A percentile compares a stretch with the other conserved stretches of the same genome.
Evolutionary conservation across 2,888 invertebrate species (phyloP).

Genomic region (Lysandra coridon): DNA sequence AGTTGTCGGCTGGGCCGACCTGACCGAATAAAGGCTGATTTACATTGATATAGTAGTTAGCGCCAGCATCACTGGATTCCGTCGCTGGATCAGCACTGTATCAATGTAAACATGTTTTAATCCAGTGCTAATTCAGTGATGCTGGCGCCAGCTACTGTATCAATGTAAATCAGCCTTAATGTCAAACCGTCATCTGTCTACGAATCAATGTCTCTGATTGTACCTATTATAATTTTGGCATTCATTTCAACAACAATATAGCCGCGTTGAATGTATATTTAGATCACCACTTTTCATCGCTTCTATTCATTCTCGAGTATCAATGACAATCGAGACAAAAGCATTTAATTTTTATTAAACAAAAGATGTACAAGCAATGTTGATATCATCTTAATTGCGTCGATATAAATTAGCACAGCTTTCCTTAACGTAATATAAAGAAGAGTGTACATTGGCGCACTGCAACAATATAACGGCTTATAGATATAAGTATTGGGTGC

Average conservation of each 20-base stretch:
- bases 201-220: neutral
- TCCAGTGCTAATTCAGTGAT: too few relatives aligned
- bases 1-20: too few relatives aligned
- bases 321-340: slow-evolving; percentile 23
- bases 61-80: too few relatives aligned
- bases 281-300: neutral
- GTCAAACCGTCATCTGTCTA: neutral
- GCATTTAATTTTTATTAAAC: slow-evolving; percentile 20
- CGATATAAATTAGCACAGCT: slow-evolving; percentile 31
- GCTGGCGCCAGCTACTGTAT: too few relatives aligned
- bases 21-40: too few relatives aligned
- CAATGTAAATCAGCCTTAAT: too few relatives aligned
- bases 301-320: slow-evolving; percentile 17
- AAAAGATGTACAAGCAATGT: slow-evolving; percentile 25
- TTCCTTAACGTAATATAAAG: neutral
- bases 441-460: neutral
- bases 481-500: too few relatives aligned
- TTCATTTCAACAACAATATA: neutral
- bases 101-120: too few relatives aligned
- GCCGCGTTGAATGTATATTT: neutral
- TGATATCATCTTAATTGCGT: slow-evolving; percentile 45
- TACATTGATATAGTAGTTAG: too few relatives aligned
- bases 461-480: neutral
- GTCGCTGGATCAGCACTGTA: too few relatives aligned
- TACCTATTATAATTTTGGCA: neutral